Base-by-base conservation (phyloP, 2,888 invertebrate genomes). In the Patella ulyssiponensis region DNA sequence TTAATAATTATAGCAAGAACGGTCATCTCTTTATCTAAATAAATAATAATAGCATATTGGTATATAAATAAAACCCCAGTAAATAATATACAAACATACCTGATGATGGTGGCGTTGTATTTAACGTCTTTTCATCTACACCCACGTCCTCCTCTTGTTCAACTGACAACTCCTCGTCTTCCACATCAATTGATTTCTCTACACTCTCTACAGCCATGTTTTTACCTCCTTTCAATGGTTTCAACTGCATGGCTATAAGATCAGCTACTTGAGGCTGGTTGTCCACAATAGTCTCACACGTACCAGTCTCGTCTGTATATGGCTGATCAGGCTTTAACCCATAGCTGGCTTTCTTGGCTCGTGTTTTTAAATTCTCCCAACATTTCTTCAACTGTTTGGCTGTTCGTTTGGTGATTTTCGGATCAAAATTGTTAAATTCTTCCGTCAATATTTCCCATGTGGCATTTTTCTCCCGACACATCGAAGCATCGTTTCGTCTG, bases 391-490 rank as follows among this genome's bases (percentile, higher is more conserved):
- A 23, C 14, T 64, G 64, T 64, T 64, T 64, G 1, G 12, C 20
- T 11, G 64, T 64, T 23, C 64, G 11, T 20, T 64, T 64, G 11
- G 64, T 64, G 15, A 64, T 64, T 64, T 64, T 64, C 2, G 64
- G 64, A 64, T 64, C 64, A 64, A 64, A 64, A 23, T 64, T 64
- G 14, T 64, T 64, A 23, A 64, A 64, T 20, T 64, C 64, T 23
- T 23, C 64, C 11, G 64, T 64, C 12, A 64, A 11, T 12, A 11
- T 20, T 20, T 64, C 64, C 64, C 64, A 64, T 4, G 23, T 64
- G 20, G 20, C 64, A 20, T 64, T 64, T 64, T 64, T 64, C 23
- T 15, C 20, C 20, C 64, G 64, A 23, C 64, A 64, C 64, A 64
- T 64, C 11, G 23, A 12, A 9, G 20, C 20, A 20, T 64, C 64